These are phyloP conservation scores for Distichodus sexfasciatus DNA, from an alignment of 2,797 vertebrate species.

Conservation along the genomic window DNA sequence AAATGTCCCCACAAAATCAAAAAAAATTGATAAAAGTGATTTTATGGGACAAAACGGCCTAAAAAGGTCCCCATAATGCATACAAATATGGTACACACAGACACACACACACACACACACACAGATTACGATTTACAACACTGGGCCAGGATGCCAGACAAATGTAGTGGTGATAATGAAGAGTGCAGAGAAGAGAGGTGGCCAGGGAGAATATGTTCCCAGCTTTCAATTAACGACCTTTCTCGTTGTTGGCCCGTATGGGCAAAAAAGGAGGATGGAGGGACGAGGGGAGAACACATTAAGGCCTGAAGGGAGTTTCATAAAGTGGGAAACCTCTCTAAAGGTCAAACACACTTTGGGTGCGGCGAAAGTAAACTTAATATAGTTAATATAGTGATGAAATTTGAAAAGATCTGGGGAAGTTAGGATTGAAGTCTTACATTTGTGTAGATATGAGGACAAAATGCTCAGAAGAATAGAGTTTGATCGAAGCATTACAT, in stretches of 20 bases:
- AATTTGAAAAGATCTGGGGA: too few species aligned
- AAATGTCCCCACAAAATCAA: too few species aligned
- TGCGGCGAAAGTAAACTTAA: not conserved
- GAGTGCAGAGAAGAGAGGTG: constrained; percentile 23
- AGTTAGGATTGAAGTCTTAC: too few species aligned
- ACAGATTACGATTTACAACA: constrained; percentile 21
- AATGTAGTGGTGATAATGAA: constrained; percentile 38
- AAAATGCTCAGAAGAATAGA: too few species aligned
- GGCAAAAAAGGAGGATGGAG: not conserved
- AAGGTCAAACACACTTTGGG: not conserved
- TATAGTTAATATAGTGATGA: not conserved
- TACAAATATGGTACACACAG: constrained; percentile 5
- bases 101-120: constrained; percentile 5
- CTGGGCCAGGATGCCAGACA: constrained; percentile 28
- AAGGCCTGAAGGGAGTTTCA: not conserved
- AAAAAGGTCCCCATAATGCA: not conserved
- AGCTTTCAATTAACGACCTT: constrained; percentile 57
- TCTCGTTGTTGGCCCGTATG: constrained; percentile 39
- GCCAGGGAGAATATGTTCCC: constrained; percentile 55
- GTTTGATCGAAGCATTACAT: too few species aligned
- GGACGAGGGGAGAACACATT: not conserved
- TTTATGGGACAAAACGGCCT: too few species aligned
- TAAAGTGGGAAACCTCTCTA: not conserved
- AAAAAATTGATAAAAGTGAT: too few species aligned
- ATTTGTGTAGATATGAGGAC: too few species aligned